Base-by-base conservation (phyloP, 1,140 invertebrate species). In the Wiebesia pumilae region DNA sequence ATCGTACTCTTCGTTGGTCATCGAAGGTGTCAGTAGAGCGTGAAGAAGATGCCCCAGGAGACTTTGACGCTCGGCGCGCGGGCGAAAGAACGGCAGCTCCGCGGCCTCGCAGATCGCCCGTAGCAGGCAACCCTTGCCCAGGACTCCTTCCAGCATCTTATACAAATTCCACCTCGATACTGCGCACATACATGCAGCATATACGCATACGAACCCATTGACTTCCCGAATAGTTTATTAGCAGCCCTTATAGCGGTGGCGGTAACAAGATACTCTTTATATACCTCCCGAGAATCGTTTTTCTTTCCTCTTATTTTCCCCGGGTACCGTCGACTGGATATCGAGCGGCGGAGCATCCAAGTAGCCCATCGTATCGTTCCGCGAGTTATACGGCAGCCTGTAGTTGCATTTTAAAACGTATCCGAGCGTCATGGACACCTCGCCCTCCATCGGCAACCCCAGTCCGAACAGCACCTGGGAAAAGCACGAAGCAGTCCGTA, bases 81-180 rank as follows among this genome's bases (percentile, higher is more conserved):
- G 24, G 89, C 94, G 94, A 85, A 95, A 94, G 86, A 97, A 95
- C 83, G 96, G 96, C 43, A 95, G 94, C 88, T 96, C 95, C 1
- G 96, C 95, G 2, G 95, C 95, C 93, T 97, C 96, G 90, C 97
- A 97, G 90, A 97, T 96, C 86, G 95, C 95, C 90, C 95, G 95
- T 54, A 97, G 94, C 71, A 97, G 94, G 92, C 97, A 97, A 87
- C 95, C 94, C 88, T 95, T 95, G 16, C 96, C 96, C 54, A 91
- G 89, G 16, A 24, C 86, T 30, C 92, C 90, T 65, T 93, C 93
- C 81, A 92, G 91, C 58, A 93, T 86, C 84, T 91, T 91, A 89
- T 94, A 94, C 75, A 94, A 90, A 75, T 86, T 91, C 93, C 93
- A 94, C 12, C 94, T 91, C 6, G 83, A 85, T n/a, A 33, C 82